A percentile compares a stretch with the other conserved stretches of the same genome.
Conservation (phyloP, 2,797 vertebrate genomes). For the Macrochelys suwanniensis region DNA sequence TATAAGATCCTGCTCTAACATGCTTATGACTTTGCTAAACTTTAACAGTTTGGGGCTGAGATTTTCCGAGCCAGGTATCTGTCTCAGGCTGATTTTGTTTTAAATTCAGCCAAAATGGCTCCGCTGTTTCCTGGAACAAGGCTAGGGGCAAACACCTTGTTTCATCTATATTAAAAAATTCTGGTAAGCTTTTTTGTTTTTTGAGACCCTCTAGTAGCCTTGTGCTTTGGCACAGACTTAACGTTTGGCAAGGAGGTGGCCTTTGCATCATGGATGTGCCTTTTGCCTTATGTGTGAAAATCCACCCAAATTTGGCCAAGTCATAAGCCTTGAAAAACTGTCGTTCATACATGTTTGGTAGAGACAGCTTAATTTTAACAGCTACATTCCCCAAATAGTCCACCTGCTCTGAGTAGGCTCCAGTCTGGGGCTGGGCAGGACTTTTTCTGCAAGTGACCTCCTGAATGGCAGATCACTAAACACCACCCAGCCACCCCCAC, state of each 20-base stretch:
- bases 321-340: not conserved
- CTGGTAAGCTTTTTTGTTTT: not conserved
- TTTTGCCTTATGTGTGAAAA: not conserved
- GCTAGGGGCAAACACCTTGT: not conserved
- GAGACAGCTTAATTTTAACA: not conserved
- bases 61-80: constrained; percentile 22
- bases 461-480: not conserved
- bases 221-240: not conserved
- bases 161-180: not conserved
- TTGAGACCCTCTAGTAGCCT: not conserved
- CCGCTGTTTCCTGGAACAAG: not conserved
- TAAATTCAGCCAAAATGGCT: constrained; percentile 5
- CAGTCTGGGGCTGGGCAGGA: not conserved
- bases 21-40: not conserved
- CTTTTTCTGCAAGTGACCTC: not conserved
- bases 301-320: not conserved
- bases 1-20: constrained; percentile 19
- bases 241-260: not conserved
- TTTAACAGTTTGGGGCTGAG: not conserved
- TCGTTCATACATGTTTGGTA: not conserved
- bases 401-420: not conserved
- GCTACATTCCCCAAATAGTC: not conserved
- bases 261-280: not conserved
- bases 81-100: constrained; percentile 8
- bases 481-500: rapidly evolving